Evolutionary conservation across 2,113 vertebrate genomes (phyloP), one percentile per base, ranked within the genome.

Genomic region (Toxotes chatareus): DNA sequence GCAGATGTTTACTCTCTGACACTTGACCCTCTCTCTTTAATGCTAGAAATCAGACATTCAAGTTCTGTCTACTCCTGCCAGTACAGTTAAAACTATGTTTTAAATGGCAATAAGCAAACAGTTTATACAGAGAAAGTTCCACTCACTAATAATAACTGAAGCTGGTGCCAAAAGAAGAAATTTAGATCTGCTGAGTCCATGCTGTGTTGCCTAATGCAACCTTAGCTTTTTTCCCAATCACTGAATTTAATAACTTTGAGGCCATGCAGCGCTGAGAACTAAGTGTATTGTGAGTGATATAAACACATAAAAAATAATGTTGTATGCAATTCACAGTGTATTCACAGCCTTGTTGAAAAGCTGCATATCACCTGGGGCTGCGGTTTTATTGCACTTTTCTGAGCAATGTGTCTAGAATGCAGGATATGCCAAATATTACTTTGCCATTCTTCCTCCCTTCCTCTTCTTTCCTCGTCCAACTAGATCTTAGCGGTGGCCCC

Each of bases 361-460:
- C 6, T 64, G 44, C 36, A 62, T 36, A 23, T 66, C 38, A 57
- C 27, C 68, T 53, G 21, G 34, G 23, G 47, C 60, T 62, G 46
- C 38, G 36, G 68, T 62, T 47, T 61, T 49, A 68, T 7, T 61
- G 6, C 13, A 0, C 21, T 23, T 53, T n/a, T 38, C 36, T 44
- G 5, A 47, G 64, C 44, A 40, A 8, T 21, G 36, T 51, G 12
- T 72, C 44, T 72, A n/a, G n/a, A 84, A 46, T 71, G 59, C 31
- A 55, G 53, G 31, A 31, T 46, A 36, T 53, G 14, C 32, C 42
- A 14, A 4, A 72, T 76, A 57, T 76, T 63, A 82, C 44, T 60
- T 62, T 46, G 21, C 51, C 42, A 73, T 47, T 76, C 56, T 49
- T 51, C 21, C 42, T 77, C 19, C 62, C 55, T 66, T 32, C 55